Percentiles rank a stretch among this genome's conserved stretches.
Evolutionary conservation across 1,140 invertebrate species (phyloP).

Genomic region (Meloidogyne exigua): DNA sequence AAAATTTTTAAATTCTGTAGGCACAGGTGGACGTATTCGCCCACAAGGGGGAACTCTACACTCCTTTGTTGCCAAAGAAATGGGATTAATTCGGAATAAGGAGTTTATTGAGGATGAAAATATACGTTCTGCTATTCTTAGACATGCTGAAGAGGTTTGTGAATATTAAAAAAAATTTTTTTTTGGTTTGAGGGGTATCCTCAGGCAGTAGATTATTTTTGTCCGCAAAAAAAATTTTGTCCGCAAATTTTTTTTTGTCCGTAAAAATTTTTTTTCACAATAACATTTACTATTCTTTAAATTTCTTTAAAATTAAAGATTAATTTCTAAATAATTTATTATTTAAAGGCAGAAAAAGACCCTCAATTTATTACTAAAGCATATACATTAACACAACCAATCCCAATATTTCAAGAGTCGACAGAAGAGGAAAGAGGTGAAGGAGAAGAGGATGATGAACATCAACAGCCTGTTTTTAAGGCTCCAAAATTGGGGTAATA

Average conservation of each 20-base stretch:
- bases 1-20: not conserved
- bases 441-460: constrained; percentile 43
- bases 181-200: no score
- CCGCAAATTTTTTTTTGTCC: no score
- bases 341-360: constrained; percentile 78
- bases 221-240: no score
- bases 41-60: constrained; percentile 91
- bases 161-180: no score
- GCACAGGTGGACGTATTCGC: constrained; percentile 70
- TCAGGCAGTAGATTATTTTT: no score
- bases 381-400: constrained; percentile 72
- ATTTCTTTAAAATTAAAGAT: no score
- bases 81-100: constrained; percentile 82
- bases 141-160: constrained; percentile 80
- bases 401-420: constrained; percentile 62
- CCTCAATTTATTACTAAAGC: constrained; percentile 92
- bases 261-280: no score
- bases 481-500: constrained; percentile 43
- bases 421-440: constrained; percentile 39
- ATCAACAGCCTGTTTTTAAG: constrained; percentile 36
- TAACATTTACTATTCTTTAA: no score
- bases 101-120: constrained; percentile 88
- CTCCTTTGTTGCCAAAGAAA: constrained; percentile 91
- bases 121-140: constrained; percentile 91
- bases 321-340: not conserved